phyloP scores from a whole-genome alignment of 1,140 invertebrate species.

The Drosophila arizonae region DNA sequence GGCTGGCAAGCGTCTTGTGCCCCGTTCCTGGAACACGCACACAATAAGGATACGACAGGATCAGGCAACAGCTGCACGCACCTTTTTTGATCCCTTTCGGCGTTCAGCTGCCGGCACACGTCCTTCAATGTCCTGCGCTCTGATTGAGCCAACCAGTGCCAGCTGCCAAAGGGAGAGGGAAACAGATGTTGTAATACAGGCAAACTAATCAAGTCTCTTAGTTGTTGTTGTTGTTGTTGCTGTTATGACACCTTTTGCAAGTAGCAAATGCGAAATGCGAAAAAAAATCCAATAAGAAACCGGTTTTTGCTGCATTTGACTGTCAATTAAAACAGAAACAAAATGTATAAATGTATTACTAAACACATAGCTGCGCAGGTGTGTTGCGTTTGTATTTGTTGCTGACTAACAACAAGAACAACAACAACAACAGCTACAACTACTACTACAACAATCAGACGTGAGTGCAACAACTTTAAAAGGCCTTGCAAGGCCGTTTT shows the following conservation, averaged over 20 bases:
- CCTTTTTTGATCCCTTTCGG: constrained; percentile 48
- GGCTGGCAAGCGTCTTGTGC: constrained; percentile 47
- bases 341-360: constrained; percentile 43
- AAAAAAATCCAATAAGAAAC: constrained; percentile 49
- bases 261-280: constrained; percentile 59
- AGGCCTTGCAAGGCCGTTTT: constrained; percentile 78
- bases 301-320: constrained; percentile 68
- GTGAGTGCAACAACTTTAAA: constrained; percentile 78
- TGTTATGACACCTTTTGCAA: constrained; percentile 73
- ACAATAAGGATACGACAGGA: constrained; percentile 45
- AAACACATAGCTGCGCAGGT: constrained; percentile 34
- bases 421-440: constrained; percentile 22
- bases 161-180: constrained; percentile 15
- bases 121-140: constrained; percentile 31
- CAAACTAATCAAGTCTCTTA: constrained; percentile 54
- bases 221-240: constrained; percentile 24
- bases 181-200: constrained; percentile 64
- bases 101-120: constrained; percentile 75
- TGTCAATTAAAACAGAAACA: constrained; percentile 65
- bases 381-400: constrained; percentile 18
- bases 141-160: constrained; percentile 53
- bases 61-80: constrained; percentile 10
- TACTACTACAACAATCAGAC: constrained; percentile 25
- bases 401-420: constrained; percentile 57
- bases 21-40: constrained; percentile 41